These are phyloP conservation scores for Caenorhabditis doughertyi DNA, from an alignment of 2,888 invertebrate genomes.

Conservation along the genomic window DNA sequence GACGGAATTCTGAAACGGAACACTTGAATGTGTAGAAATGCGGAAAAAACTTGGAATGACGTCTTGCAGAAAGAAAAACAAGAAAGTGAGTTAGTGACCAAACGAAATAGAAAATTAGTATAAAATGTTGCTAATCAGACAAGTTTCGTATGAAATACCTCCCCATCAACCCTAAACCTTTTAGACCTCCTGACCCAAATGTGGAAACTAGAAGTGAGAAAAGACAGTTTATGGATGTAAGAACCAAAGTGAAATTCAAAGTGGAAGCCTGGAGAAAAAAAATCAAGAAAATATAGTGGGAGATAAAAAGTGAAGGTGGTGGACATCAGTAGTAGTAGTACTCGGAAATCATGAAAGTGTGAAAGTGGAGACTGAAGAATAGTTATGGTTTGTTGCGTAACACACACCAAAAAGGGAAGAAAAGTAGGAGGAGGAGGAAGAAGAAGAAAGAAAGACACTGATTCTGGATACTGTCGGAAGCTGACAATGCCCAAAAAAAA, in stretches of 20 bases:
- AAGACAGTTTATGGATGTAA: no score
- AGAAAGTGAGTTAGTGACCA: constrained; percentile 37
- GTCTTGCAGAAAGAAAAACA: constrained; percentile 4
- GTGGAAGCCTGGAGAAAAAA: neutral
- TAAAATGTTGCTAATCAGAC: constrained; percentile 63
- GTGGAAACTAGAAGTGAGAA: constrained; percentile 27
- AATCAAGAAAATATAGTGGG: neutral
- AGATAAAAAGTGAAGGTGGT: neutral
- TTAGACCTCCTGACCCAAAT: constrained; percentile 44
- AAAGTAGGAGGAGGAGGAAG: constrained; percentile 25
- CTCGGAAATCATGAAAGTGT: constrained; percentile 49
- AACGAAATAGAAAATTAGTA: constrained; percentile 19
- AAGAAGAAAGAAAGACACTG: constrained; percentile 43
- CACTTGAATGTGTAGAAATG: neutral
- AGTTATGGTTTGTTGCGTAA: constrained; percentile 64
- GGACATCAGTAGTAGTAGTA: constrained; percentile 26
- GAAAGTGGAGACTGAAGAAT: constrained; percentile 44
- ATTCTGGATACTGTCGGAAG: constrained; percentile 43
- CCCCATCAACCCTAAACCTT: constrained; percentile 31
- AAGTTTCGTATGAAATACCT: constrained; percentile 42
- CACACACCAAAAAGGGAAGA: constrained; percentile 27
- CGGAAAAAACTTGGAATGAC: neutral
- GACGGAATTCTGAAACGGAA: constrained; percentile 36
- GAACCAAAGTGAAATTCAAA: neutral
- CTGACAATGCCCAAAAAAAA: constrained; percentile 26